Percentiles rank a stretch among this genome's conserved stretches.
Conservation (phyloP, 2,797 vertebrate species). For the Pitangus sulphuratus region DNA sequence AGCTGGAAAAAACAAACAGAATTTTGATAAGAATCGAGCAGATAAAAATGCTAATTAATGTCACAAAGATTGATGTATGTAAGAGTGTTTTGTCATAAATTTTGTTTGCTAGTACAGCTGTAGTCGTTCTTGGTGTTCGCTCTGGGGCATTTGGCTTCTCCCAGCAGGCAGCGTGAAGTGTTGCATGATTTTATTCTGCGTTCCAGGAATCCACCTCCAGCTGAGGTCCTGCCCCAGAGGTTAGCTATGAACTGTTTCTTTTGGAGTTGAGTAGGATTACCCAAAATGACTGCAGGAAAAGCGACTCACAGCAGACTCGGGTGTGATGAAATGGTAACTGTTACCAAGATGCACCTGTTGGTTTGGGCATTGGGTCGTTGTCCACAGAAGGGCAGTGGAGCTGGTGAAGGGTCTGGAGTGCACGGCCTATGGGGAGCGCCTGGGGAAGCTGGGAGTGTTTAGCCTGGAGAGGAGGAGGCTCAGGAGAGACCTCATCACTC, state of each 20-base stretch:
- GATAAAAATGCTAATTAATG: neutral
- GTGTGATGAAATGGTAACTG: accelerated
- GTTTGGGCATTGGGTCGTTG: too few species aligned
- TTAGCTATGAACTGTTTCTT: too few species aligned
- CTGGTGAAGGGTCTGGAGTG: neutral
- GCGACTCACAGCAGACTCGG: accelerated
- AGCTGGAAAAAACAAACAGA: conserved; percentile 34
- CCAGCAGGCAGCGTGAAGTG: neutral
- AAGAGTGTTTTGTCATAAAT: neutral
- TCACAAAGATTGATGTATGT: neutral
- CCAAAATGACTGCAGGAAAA: neutral
- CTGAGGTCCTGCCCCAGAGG: neutral
- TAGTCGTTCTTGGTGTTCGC: neutral
- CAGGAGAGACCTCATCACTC: accelerated
- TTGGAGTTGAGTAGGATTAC: too few species aligned
- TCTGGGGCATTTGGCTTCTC: too few species aligned
- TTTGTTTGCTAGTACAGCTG: neutral
- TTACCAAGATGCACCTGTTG: too few species aligned
- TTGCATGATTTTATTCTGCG: neutral
- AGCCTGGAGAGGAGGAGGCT: neutral
- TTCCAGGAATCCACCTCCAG: neutral
- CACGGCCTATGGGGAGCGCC: accelerated
- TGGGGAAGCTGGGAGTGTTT: accelerated
- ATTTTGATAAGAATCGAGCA: neutral
- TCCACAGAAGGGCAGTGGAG: neutral